Conservation (phyloP, 2,888 invertebrate genomes). For the Tetranychus piercei region DNA sequence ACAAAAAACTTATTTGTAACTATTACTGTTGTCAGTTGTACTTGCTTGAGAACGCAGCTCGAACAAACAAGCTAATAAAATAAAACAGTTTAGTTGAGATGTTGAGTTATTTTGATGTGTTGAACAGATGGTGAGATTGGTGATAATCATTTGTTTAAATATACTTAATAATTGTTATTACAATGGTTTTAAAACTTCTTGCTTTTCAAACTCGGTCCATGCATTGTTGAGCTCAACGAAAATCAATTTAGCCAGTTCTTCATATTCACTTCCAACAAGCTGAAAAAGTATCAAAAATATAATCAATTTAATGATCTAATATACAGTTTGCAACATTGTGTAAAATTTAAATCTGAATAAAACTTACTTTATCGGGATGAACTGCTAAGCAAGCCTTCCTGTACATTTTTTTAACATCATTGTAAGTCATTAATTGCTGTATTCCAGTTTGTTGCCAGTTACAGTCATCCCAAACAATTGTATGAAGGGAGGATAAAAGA, state of each 20-base stretch:
- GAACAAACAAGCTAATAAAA: too few species aligned
- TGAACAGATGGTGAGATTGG: not conserved
- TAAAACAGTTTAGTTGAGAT: not conserved
- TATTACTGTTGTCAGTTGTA: not conserved
- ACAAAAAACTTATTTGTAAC: not conserved
- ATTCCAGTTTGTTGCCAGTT: constrained; percentile 86
- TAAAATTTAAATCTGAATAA: constrained; percentile 12
- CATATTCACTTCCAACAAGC: constrained; percentile 81
- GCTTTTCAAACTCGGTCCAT: constrained; percentile 84
- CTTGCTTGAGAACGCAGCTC: too few species aligned
- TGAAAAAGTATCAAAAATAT: constrained; percentile 36
- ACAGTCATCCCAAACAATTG: constrained; percentile 75
- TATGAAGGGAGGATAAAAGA: constrained; percentile 76
- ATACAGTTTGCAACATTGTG: not conserved
- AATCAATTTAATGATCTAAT: not conserved
- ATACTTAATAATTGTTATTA: constrained; percentile 2
- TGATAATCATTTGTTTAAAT: not conserved
- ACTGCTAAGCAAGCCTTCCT: constrained; percentile 86
- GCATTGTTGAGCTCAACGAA: constrained; percentile 98
- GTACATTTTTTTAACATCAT: constrained; percentile 88
- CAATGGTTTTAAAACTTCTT: constrained; percentile 16
- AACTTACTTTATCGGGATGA: constrained; percentile 84
- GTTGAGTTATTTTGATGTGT: not conserved
- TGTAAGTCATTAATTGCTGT: constrained; percentile 73
- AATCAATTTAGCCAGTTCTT: constrained; percentile 80